Percentiles rank a stretch among this genome's conserved stretches.
phyloP scores from a whole-genome alignment of 2,888 invertebrate genomes.

The Tachina fera region DNA sequence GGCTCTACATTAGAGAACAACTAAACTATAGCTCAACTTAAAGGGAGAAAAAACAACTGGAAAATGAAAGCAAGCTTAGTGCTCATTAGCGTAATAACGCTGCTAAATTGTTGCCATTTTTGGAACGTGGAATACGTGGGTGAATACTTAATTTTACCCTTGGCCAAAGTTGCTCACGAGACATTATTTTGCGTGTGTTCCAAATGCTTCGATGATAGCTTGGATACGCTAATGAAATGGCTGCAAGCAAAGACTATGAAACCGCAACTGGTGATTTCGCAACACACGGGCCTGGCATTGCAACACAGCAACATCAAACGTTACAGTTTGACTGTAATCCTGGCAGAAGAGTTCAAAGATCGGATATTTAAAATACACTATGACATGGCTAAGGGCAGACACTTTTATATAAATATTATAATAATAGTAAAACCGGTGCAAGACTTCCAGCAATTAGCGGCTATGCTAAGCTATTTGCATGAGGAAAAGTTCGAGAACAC shows the following conservation, averaged over 20 bases:
- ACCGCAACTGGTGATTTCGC: slow-evolving; percentile 50
- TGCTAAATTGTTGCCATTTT: neutral
- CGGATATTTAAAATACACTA: slow-evolving; percentile 24
- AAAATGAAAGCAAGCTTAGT: neutral
- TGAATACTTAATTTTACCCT: slow-evolving; percentile 40
- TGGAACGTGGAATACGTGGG: slow-evolving; percentile 55
- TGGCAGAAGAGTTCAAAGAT: slow-evolving; percentile 2
- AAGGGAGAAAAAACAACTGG: neutral
- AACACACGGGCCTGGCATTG: slow-evolving; percentile 3
- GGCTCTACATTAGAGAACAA: neutral
- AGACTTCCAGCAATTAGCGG: slow-evolving; percentile 14
- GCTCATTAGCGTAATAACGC: neutral
- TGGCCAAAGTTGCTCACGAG: slow-evolving; percentile 45
- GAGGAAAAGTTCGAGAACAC: slow-evolving; percentile 51
- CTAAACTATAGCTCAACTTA: neutral
- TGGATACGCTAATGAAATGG: slow-evolving; percentile 48
- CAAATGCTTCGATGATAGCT: slow-evolving; percentile 31
- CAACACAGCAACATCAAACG: slow-evolving; percentile 42
- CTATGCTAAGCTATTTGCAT: slow-evolving; percentile 32
- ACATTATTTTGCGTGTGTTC: slow-evolving; percentile 39
- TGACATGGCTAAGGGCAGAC: slow-evolving; percentile 21
- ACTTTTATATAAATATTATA: slow-evolving; percentile 45
- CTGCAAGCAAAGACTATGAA: slow-evolving; percentile 21
- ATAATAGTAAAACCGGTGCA: slow-evolving; percentile 37
- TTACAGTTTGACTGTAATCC: slow-evolving; percentile 32